These are phyloP conservation scores for Tachina grossa DNA, from an alignment of 2,888 invertebrate genomes.

Conservation along the genomic window DNA sequence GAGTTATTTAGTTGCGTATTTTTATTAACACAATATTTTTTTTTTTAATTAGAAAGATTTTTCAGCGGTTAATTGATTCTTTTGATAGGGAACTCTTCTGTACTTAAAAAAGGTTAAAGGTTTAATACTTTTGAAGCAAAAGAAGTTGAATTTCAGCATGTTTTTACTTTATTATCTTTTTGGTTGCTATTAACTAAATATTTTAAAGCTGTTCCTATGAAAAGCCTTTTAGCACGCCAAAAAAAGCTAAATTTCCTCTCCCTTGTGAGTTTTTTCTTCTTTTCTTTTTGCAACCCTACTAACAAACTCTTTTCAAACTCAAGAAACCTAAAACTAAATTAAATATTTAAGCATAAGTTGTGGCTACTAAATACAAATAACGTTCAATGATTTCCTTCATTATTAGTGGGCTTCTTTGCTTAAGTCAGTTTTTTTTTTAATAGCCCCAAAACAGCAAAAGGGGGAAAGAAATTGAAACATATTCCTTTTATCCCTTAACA, in stretches of 20 bases:
- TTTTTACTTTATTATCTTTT: too few relatives aligned
- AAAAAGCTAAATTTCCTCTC: neutral
- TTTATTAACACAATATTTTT: too few relatives aligned
- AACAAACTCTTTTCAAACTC: constrained; percentile 22
- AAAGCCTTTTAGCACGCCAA: too few relatives aligned
- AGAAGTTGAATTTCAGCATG: too few relatives aligned
- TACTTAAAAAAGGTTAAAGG: too few relatives aligned
- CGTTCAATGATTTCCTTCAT: constrained; percentile 39
- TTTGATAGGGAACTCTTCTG: too few relatives aligned
- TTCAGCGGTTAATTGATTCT: too few relatives aligned
- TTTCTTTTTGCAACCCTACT: neutral
- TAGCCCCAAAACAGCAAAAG: constrained; percentile 13
- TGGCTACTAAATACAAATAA: constrained; percentile 33
- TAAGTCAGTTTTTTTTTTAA: constrained; percentile 1
- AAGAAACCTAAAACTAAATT: constrained; percentile 18
- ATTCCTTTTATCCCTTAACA: constrained; percentile 45
- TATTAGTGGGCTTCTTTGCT: constrained; percentile 35
- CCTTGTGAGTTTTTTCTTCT: neutral
- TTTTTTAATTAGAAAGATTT: too few relatives aligned
- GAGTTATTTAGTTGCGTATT: too few relatives aligned
- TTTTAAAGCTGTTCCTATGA: too few relatives aligned
- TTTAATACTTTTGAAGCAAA: too few relatives aligned
- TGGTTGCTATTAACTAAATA: too few relatives aligned
- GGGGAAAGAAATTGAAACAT: constrained; percentile 22
- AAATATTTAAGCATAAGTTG: constrained; percentile 33